Conservation (phyloP, 2,113 vertebrate genomes). For the Steatornis caripensis region DNA sequence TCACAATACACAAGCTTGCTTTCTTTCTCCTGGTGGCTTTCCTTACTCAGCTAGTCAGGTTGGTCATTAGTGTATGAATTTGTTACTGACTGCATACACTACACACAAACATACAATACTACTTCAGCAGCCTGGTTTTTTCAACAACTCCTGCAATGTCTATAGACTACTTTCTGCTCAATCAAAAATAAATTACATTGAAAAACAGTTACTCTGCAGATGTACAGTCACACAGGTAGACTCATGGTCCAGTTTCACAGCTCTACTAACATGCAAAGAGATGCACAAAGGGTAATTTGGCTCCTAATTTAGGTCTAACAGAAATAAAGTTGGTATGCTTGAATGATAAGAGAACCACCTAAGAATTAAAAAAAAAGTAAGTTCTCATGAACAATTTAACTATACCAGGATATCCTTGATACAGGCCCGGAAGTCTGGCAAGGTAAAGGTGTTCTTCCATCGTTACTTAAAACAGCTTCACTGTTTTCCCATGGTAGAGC, state of each 20-base stretch:
- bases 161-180: not conserved
- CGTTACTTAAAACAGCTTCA: not conserved
- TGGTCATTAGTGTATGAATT: not conserved
- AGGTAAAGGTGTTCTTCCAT: not conserved
- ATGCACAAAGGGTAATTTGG: not conserved
- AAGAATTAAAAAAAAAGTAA: not conserved
- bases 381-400: not conserved
- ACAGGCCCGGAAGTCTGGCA: not conserved
- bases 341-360: not conserved
- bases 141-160: not conserved
- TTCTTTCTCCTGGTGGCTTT: not conserved
- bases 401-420: not conserved
- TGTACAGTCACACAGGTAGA: not conserved
- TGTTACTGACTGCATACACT: not conserved
- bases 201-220: not conserved
- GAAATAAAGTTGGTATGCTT: not conserved
- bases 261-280: not conserved
- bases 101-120: not conserved
- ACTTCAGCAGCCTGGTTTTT: not conserved
- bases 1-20: not conserved
- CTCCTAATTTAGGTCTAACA: not conserved
- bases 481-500: not conserved
- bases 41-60: not conserved
- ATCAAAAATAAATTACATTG: slow-evolving; percentile 12
- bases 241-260: not conserved